A percentile compares a stretch with the other conserved stretches of the same genome.
Evolutionary conservation across 2,113 vertebrate species (phyloP).

Genomic region (Notiomystis cincta): DNA sequence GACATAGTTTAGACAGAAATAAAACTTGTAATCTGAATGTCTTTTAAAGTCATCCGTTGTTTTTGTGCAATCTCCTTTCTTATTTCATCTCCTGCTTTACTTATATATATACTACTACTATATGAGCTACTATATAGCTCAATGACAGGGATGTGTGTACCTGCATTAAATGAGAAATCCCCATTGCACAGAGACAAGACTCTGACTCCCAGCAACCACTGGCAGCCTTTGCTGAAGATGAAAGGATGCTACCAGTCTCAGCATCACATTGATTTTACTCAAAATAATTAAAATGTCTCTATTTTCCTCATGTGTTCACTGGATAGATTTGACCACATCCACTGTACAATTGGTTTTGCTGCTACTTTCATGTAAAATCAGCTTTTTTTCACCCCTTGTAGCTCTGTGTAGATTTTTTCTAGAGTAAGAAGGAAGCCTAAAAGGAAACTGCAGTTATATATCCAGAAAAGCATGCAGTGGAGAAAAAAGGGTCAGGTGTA

Average conservation of each 20-base stretch:
- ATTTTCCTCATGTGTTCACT: background rate
- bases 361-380: background rate
- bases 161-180: background rate
- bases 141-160: background rate
- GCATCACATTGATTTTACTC: background rate
- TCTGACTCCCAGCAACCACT: background rate
- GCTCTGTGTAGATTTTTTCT: background rate
- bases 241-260: background rate
- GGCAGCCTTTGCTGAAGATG: background rate
- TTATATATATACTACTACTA: too few species aligned
- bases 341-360: background rate
- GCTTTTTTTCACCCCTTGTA: background rate
- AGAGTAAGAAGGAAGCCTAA: background rate
- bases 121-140: too few species aligned
- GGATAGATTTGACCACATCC: background rate
- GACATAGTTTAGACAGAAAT: background rate
- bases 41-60: background rate
- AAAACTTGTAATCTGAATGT: background rate
- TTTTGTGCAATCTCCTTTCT: background rate
- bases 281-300: background rate
- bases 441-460: background rate
- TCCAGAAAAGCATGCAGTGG: background rate
- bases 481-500: background rate
- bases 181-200: accelerated
- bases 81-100: background rate